phyloP scores from a whole-genome alignment of 2,113 vertebrate species.

The Engraulis encrasicolus region DNA sequence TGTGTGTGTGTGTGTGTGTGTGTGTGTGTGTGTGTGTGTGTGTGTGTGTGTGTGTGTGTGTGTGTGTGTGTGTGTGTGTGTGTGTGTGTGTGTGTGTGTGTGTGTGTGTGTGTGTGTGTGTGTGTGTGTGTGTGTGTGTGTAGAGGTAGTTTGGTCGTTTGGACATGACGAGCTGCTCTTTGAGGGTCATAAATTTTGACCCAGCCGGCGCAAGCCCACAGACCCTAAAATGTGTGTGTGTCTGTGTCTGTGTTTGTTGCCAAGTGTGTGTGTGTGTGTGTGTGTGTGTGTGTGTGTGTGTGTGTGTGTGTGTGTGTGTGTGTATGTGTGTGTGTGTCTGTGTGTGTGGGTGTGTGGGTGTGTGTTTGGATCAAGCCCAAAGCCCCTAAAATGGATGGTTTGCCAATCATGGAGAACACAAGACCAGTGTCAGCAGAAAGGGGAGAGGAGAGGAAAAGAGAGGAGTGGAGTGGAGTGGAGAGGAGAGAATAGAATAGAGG shows the following conservation, averaged over 20 bases:
- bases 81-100: too few relatives aligned
- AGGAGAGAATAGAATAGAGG: background rate
- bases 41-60: too few relatives aligned
- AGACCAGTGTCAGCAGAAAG: conserved; percentile 45
- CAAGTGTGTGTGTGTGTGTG: too few relatives aligned
- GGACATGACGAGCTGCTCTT: background rate
- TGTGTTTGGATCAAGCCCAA: background rate
- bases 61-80: background rate
- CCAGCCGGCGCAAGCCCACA: background rate
- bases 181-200: background rate
- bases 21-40: too few relatives aligned
- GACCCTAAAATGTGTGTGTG: too few relatives aligned
- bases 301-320: too few relatives aligned
- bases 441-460: conserved; percentile 38
- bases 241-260: too few relatives aligned
- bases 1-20: too few relatives aligned
- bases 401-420: conserved; percentile 28
- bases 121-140: background rate
- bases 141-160: background rate
- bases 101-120: too few relatives aligned
- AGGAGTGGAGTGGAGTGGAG: conserved; percentile 35
- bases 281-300: too few relatives aligned
- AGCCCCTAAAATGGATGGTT: conserved; percentile 32
- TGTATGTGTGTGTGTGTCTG: too few relatives aligned
- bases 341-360: too few relatives aligned